phyloP scores from a whole-genome alignment of 2,888 invertebrate species.

The Macrophya alboannulata region DNA sequence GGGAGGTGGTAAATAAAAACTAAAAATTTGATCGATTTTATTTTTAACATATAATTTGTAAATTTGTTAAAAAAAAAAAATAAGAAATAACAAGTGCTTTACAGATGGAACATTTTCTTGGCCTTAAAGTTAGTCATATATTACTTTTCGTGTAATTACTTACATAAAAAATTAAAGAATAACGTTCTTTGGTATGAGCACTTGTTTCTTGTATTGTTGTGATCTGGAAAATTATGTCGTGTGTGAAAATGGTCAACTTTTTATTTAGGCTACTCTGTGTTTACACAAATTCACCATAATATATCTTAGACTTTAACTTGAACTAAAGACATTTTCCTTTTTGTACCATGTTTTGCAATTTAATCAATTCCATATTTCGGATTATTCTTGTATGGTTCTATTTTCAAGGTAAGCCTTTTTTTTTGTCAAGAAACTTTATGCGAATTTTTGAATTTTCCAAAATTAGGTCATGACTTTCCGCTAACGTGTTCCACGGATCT shows the following conservation, averaged over 20 bases:
- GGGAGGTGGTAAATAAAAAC: slow-evolving; percentile 5
- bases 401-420: neutral
- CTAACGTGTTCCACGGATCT: neutral
- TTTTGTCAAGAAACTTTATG: neutral
- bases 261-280: slow-evolving; percentile 20
- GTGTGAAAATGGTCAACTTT: slow-evolving; percentile 12
- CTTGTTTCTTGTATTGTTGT: neutral
- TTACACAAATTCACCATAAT: slow-evolving; percentile 4
- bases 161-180: neutral
- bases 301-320: slow-evolving; percentile 27
- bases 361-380: slow-evolving; percentile 19
- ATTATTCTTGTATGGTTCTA: neutral
- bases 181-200: neutral
- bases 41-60: neutral
- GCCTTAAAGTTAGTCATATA: neutral
- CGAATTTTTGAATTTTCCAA: neutral
- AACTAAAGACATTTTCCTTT: slow-evolving; percentile 27
- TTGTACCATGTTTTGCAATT: neutral
- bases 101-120: neutral
- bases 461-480: neutral
- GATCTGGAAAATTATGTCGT: neutral
- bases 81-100: neutral
- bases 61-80: neutral
- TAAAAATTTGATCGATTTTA: neutral
- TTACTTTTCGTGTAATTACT: neutral